Base-by-base conservation (phyloP, 2,113 vertebrate genomes). In the Pterophyllum scalare region DNA sequence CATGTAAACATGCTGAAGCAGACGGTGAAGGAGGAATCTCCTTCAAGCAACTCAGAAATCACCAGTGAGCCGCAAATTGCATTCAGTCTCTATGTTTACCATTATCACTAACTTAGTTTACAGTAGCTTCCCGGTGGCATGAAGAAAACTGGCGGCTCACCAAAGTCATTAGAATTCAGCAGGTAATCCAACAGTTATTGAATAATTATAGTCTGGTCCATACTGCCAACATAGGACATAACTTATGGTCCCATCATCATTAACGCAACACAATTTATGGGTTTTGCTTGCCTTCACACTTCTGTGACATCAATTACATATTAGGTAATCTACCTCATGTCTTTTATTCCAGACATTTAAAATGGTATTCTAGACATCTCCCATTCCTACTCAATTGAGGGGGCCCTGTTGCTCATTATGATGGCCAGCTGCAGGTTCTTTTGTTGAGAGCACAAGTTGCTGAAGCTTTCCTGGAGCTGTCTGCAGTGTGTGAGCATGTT, bases 351-450 rank as follows among this genome's bases (percentile, higher is more conserved):
- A 65, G 77, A 83, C 33, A 72, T 62, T 83, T 75, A 70, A 60
- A 65, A 57, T 20, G 5, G 60, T 65, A 61, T 43, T 67, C 65
- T 38, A 81, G 79, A 85, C 9, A 15, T 86, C 81, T 91, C 26
- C 56, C 43, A 54, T 75, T 52, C 76, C 80, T 31, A 24, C 40
- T 78, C 28, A 46, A 8, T 11, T 75, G 54, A 90, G 62, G 33
- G 67, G 46, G 77, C 75, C 28, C 84, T 87, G 87, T 40, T 85
- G 78, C 74, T 79, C 85, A 78, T 87, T 84, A 91, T 28, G 19
- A 67, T 62, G 8, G 83, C 89, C 90, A 89, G 89, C 91, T 90
- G 87, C 82, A 87, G 75, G 61, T 76, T 84, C 67, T 85, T 82
- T 79, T 81, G 86, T n/a, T 84, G 77, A 78, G 58, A 76, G 56